Percentiles rank a stretch among this genome's conserved stretches.
Conservation (phyloP, 2,888 invertebrate genomes). For the Idaea biselata region DNA sequence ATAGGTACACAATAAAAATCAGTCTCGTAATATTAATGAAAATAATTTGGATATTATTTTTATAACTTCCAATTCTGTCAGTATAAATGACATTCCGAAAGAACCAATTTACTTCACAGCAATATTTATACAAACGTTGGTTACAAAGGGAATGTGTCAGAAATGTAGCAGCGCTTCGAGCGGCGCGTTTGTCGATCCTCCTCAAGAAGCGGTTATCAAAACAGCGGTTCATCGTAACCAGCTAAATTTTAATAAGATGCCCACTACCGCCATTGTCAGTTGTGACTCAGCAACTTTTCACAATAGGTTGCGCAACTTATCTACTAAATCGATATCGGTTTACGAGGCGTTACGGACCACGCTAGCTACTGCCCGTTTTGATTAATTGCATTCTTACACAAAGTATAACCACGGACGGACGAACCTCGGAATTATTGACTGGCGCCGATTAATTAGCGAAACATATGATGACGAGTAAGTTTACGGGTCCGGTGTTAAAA, state of each 20-base stretch:
- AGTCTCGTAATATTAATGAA: not conserved
- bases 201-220: constrained; percentile 71
- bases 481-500: constrained; percentile 59
- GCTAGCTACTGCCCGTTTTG: constrained; percentile 78
- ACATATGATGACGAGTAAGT: constrained; percentile 62
- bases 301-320: constrained; percentile 79
- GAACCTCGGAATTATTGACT: constrained; percentile 60
- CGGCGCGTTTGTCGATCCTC: constrained; percentile 54
- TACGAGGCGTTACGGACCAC: constrained; percentile 77
- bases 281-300: constrained; percentile 70
- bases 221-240: constrained; percentile 73
- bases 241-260: constrained; percentile 79
- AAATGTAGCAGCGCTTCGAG: constrained; percentile 53
- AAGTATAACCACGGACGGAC: constrained; percentile 44
- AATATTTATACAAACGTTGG: constrained; percentile 59
- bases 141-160: constrained; percentile 60
- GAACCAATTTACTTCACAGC: constrained; percentile 48
- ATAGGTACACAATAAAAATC: not conserved
- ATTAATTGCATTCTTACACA: constrained; percentile 75
- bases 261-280: constrained; percentile 77
- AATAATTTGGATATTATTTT: not conserved
- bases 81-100: constrained; percentile 26
- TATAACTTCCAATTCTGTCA: constrained; percentile 20
- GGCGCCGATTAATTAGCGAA: constrained; percentile 77
- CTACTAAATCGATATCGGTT: constrained; percentile 78